Base-by-base conservation (phyloP, 2,888 invertebrate genomes). In the Alsophila aescularia region DNA sequence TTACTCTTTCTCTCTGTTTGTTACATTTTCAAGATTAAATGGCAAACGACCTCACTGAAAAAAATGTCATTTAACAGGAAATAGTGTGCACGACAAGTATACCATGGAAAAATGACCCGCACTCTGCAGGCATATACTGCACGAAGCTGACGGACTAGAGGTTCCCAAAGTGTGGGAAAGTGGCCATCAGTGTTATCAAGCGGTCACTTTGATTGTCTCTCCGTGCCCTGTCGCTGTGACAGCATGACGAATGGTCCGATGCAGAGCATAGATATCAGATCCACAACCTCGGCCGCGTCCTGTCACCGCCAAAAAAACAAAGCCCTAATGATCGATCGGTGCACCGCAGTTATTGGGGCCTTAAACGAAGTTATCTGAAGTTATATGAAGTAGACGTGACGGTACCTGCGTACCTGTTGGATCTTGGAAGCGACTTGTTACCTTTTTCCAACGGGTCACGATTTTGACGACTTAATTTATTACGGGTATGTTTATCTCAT, bases 221-320 rank as follows among this genome's bases (percentile, higher is more conserved):
- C 75, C 7, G 78, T 74, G 75, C 81, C 79, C 85, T 87, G 88
- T 85, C 78, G 66, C 77, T 69, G 56, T 90, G 90, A 91, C 90
- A 91, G 90, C 75, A 90, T 85, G 90, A 91, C 90, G 90, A 88
- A 91, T 91, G 87, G 81, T 72, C 79, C 74, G 88, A 90, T 90
- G 82, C 77, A 74, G 76, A 70, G 81, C 73, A 72, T 76, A 85
- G 90, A 89, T 90, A 85, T 52, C 58, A 57, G 55, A 52, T 56
- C 47, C 54, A 54, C 44, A 55, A 50, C 41, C 45, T 39, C 53
- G 41, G 41, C 49, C 31, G 50, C 58, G 83, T 84, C 85, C 85
- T 87, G 87, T 88, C 88, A 85, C 83, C 84, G 79, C 84, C 83
- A 85, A 88, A 90, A 88, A 90, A 90, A 85, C 87, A 85, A 90